Evolutionary conservation across 1,140 invertebrate species (phyloP), one percentile per base, ranked within the genome.

Genomic region (Globodera ellingtonae): DNA sequence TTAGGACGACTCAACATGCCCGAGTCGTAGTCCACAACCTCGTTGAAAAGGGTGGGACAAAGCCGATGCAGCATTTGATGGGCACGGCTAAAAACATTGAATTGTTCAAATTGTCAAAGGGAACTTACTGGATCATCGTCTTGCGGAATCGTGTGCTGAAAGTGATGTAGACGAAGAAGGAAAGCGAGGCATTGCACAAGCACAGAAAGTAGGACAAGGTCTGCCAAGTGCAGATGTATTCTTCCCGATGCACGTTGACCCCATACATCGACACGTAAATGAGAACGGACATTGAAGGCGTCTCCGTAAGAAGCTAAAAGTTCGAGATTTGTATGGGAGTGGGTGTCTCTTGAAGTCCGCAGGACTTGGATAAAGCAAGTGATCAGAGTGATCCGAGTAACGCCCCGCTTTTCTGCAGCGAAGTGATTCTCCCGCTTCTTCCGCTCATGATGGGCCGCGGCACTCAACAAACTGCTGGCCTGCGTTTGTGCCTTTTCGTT

Each of bases 151-250:
- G 82, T 44, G 78, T 79, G 21, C 83, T 85, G 69, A 87, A 86
- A n/a, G 79, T 78, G 18, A 86, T 78, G 69, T 87, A 87, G 44
- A 88, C 84, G 78, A 88, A 88, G 72, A 87, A 87, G 21, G 86
- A 88, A 18, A 87, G 75, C 9, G 83, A 85, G 44, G 83, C 83
- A 72, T 88, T 87, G 78, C 84, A 88, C 13, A 88, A 67, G 67
- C 82, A 86, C 65, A 88, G 75, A 72, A 87, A 87, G 47, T 80
- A 80, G 44, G 79, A 84, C 21, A 88, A 75, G 9, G 86, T 88
- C 56, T 87, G 84, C 84, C 82, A 87, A 52, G 75, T 79, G 52
- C 86, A 87, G 6, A 85, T 72, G 52, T 76, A 69, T 56, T 62
- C 79, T 18, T 80, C 75, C 44, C 84, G 52, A 47, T 87, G 76